Evolutionary conservation across 1,140 invertebrate species (phyloP).

Genomic region (Linepithema humile): DNA sequence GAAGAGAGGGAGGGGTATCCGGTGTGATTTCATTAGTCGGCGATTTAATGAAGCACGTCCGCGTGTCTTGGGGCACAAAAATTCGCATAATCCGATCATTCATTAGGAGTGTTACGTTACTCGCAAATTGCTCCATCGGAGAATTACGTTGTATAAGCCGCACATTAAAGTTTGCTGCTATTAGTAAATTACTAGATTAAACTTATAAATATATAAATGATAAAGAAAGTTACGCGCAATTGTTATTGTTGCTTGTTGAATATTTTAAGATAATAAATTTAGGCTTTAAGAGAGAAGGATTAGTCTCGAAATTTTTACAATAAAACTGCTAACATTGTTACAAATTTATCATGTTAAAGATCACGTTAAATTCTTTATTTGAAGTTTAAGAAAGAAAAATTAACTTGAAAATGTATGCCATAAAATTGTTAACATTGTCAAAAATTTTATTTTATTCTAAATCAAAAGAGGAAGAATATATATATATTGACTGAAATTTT

Average conservation of each 20-base stretch:
- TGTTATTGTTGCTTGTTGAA: background rate
- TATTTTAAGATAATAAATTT: background rate
- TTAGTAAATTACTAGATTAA: background rate
- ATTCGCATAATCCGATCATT: constrained; percentile 52
- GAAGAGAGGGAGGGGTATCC: background rate
- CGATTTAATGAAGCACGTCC: constrained; percentile 50
- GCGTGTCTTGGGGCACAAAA: constrained; percentile 26
- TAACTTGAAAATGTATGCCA: no score
- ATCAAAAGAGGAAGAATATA: no score
- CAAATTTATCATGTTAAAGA: no score
- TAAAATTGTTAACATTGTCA: no score
- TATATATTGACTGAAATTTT: no score
- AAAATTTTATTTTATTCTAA: no score
- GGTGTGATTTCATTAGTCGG: constrained; percentile 48
- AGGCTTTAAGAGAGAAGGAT: no score
- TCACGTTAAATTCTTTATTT: no score
- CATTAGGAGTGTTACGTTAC: background rate
- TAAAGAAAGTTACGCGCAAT: background rate
- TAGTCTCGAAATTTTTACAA: no score
- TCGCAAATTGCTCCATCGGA: constrained; percentile 8
- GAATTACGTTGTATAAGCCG: background rate
- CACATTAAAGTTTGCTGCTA: constrained; percentile 3
- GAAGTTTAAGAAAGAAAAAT: no score
- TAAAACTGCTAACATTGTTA: no score
- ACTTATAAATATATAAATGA: background rate